A percentile compares a stretch with the other conserved stretches of the same genome.
phyloP scores from a whole-genome alignment of 2,888 invertebrate genomes.

The Petrophora chlorosata region DNA sequence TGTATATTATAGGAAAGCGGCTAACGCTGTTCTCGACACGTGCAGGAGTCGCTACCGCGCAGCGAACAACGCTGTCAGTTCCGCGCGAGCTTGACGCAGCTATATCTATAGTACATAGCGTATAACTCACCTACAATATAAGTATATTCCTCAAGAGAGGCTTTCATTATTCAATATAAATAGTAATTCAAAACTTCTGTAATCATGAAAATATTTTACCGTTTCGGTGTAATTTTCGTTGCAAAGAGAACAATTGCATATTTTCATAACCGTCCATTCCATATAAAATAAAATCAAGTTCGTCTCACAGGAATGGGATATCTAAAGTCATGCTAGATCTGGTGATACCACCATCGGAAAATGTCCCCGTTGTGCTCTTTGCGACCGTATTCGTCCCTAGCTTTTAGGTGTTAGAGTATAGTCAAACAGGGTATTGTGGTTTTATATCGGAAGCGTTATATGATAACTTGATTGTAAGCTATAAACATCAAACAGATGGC shows the following conservation, averaged over 20 bases:
- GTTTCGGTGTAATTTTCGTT: constrained; percentile 78
- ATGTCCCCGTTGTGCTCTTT: constrained; percentile 65
- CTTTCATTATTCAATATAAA: constrained; percentile 76
- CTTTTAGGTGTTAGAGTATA: constrained; percentile 78
- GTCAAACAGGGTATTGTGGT: constrained; percentile 82
- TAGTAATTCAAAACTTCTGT: constrained; percentile 78
- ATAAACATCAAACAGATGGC: constrained; percentile 61
- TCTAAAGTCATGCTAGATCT: not conserved
- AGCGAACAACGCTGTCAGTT: constrained; percentile 47
- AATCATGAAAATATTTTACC: constrained; percentile 68
- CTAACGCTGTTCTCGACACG: constrained; percentile 9
- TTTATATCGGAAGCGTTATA: constrained; percentile 76
- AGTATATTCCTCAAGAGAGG: constrained; percentile 63
- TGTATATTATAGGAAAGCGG: constrained; percentile 35
- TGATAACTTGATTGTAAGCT: constrained; percentile 71
- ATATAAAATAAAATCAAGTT: not conserved
- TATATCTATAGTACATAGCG: constrained; percentile 44
- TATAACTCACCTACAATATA: constrained; percentile 61
- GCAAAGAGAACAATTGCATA: constrained; percentile 72
- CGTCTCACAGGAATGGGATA: not conserved
- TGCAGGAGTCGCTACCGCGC: constrained; percentile 41
- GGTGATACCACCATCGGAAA: constrained; percentile 32
- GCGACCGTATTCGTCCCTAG: constrained; percentile 80
- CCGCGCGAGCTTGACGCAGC: constrained; percentile 55
- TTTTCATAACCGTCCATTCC: constrained; percentile 28